A percentile compares a stretch with the other conserved stretches of the same genome.
Conservation (phyloP, 2,888 invertebrate genomes). For the Xylota segnis region DNA sequence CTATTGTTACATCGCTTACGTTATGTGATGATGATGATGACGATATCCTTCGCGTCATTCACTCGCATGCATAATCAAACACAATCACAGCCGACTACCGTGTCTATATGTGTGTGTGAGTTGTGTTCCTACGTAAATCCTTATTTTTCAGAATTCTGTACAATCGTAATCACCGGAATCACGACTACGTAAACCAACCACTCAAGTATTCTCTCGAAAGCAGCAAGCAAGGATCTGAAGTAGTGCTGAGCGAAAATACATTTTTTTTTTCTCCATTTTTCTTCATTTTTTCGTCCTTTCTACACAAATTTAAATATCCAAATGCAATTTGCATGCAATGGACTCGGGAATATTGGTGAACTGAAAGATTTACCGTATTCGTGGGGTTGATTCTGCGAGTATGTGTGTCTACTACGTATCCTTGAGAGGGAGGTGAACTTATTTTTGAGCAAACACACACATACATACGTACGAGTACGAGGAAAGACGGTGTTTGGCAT, state of each 20-base stretch:
- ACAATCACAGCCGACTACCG: slow-evolving; percentile 29
- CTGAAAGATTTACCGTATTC: slow-evolving; percentile 33
- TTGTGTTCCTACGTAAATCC: slow-evolving; percentile 38
- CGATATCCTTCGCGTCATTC: slow-evolving; percentile 58
- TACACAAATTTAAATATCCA: slow-evolving; percentile 62
- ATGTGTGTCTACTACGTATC: no score
- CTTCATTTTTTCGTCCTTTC: slow-evolving; percentile 5
- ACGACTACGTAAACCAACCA: slow-evolving; percentile 57
- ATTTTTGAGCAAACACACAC: not conserved
- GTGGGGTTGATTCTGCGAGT: not conserved
- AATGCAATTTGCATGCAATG: slow-evolving; percentile 65
- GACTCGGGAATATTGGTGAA: slow-evolving; percentile 55
- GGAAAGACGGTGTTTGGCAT: not conserved
- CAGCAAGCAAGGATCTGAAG: slow-evolving; percentile 26
- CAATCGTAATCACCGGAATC: slow-evolving; percentile 49
- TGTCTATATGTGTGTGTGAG: slow-evolving; percentile 1
- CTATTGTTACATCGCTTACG: slow-evolving; percentile 48
- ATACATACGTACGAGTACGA: no score
- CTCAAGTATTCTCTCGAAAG: slow-evolving; percentile 27
- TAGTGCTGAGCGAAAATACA: not conserved
- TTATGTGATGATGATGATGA: slow-evolving; percentile 51
- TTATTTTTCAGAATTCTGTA: slow-evolving; percentile 29
- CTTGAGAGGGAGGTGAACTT: not conserved
- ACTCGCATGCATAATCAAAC: slow-evolving; percentile 63
- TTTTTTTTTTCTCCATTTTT: no score